phyloP scores from a whole-genome alignment of 92 coral and sea anemone species.

The Zoanthus solanderi region DNA sequence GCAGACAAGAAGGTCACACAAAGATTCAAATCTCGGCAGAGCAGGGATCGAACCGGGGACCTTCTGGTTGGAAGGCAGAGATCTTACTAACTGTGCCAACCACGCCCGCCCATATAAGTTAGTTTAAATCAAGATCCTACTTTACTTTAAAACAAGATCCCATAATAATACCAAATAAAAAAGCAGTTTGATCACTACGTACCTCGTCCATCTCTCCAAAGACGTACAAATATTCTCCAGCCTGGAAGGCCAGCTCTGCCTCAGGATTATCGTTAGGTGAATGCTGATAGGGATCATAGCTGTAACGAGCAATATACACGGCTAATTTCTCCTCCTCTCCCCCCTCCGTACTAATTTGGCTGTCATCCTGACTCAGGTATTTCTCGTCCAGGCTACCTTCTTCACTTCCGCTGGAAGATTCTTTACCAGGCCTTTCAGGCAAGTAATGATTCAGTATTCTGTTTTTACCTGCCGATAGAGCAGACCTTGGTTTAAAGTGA shows the following conservation, averaged over 20 bases:
- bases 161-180: too few relatives aligned
- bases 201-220: conserved; percentile 98
- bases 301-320: conserved; percentile 91
- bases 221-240: conserved; percentile 96
- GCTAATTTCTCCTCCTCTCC: conserved; percentile 83
- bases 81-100: too few relatives aligned
- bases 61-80: too few relatives aligned
- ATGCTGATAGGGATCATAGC: conserved; percentile 91
- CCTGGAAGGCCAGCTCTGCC: conserved; percentile 97
- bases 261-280: conserved; percentile 97
- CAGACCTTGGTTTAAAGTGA: neutral
- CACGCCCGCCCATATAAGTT: too few relatives aligned
- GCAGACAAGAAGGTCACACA: too few relatives aligned
- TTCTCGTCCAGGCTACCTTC: conserved; percentile 52
- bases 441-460: conserved; percentile 22
- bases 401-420: conserved; percentile 30
- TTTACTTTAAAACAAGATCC: too few relatives aligned
- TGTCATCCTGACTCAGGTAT: conserved; percentile 55
- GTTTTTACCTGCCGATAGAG: neutral
- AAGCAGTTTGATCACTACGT: conserved; percentile 4
- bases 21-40: too few relatives aligned
- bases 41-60: too few relatives aligned
- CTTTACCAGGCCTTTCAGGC: conserved; percentile 15
- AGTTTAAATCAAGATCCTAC: too few relatives aligned
- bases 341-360: conserved; percentile 4